Base-by-base conservation (phyloP, 2,113 vertebrate species). In the Willisornis vidua region DNA sequence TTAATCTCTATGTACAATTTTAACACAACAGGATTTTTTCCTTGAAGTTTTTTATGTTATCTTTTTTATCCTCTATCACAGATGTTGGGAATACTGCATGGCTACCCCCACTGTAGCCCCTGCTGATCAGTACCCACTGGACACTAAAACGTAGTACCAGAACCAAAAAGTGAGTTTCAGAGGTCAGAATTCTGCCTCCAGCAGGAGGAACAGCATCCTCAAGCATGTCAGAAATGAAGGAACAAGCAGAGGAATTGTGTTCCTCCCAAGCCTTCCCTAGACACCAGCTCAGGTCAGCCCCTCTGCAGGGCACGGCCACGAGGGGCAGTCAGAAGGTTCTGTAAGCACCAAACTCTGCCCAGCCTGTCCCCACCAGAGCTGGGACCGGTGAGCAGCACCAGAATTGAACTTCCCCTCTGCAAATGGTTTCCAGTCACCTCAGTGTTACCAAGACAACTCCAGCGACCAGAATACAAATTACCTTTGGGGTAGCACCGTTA, bases 361-460 rank as follows among this genome's bases (percentile, higher is more conserved):
- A 93, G 93, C 48, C 82, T 87, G 89, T 97, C 97, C 98, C 96
- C 97, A 97, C 93, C 97, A 97, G 95, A 92, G 95, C 82, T 97
- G 97, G 96, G 97, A 97, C 96, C 22, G 19, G 98, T 96, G 96
- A 98, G 97, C 85, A 97, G 80, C 90, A 96, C 76, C 94, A 85
- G 94, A 98, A 98, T 97, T 94, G 96, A 97, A 96, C 97, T 98
- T 98, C 98, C 98, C 98, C 97, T 98, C 95, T 90, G 95, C 93
- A 98, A 98, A 98, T 98, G 98, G 97, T 98, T 98, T 97, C 97
- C 98, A 98, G 98, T 98, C 98, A 98, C 98, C 98, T 98, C 95
- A 94, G 96, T 90, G 99, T 99, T 98, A 98, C 99, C 99, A 99
- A 95, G 99, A 98, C 98, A 97, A 99, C 99, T 96, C 93, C 87